Conservation (phyloP, 2,888 invertebrate genomes). For the Xiphydria camelus region DNA sequence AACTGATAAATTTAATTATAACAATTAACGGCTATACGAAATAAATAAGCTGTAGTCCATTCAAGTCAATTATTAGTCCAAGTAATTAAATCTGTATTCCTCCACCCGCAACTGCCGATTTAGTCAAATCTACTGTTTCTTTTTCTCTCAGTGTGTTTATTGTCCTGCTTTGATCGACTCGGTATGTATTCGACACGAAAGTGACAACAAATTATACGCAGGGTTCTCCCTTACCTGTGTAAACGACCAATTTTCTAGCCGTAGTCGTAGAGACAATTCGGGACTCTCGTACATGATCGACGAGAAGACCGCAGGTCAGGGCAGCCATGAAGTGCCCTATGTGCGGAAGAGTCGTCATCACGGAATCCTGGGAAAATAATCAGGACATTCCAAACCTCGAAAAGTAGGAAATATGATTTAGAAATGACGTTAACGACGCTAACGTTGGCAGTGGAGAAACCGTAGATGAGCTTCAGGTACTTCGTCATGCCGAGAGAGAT, state of each 20-base stretch:
- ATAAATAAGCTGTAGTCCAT: too few species aligned
- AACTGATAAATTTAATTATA: too few species aligned
- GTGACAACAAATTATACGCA: too few species aligned
- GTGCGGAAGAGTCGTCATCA: conserved; percentile 62
- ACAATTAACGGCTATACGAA: too few species aligned
- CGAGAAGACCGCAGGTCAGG: conserved; percentile 62
- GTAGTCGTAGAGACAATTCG: conserved; percentile 63
- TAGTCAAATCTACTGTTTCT: too few species aligned
- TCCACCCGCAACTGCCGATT: too few species aligned
- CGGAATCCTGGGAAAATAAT: conserved; percentile 58
- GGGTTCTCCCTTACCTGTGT: conserved; percentile 63
- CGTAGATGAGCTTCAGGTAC: conserved; percentile 64
- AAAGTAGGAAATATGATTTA: conserved; percentile 4
- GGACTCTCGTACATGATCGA: conserved; percentile 62
- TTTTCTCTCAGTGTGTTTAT: too few species aligned
- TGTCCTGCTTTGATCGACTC: too few species aligned
- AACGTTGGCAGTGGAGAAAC: conserved; percentile 64
- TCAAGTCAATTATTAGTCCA: too few species aligned
- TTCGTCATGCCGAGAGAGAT: conserved; percentile 64
- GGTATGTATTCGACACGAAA: background rate
- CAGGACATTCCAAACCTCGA: background rate
- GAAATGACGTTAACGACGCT: conserved; percentile 26
- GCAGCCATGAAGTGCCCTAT: conserved; percentile 64
- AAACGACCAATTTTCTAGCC: conserved; percentile 63
- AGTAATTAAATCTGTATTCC: too few species aligned